A percentile compares a stretch with the other conserved stretches of the same genome.
These are phyloP conservation scores for Caenorhabditis brenneri DNA, from an alignment of 1,140 invertebrate genomes.

Conservation along the genomic window DNA sequence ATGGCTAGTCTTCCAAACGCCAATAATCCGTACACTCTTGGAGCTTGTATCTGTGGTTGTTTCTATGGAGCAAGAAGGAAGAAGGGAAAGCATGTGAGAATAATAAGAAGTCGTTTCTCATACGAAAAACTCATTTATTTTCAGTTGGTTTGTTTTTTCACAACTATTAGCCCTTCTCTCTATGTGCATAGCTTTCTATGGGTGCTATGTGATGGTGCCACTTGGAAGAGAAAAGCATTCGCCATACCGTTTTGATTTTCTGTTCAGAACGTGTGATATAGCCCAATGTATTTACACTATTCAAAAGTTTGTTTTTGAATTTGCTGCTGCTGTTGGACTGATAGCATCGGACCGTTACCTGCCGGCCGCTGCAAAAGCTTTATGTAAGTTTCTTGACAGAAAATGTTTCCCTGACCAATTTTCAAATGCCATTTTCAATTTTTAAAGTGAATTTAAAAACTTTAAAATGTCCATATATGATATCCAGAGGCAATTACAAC, in stretches of 20 bases:
- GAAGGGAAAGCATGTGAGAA: conserved; percentile 49
- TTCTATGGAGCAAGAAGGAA: conserved; percentile 61
- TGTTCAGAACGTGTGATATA: conserved; percentile 66
- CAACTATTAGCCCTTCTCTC: conserved; percentile 66
- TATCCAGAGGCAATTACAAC: too few species aligned
- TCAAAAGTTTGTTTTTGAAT: conserved; percentile 67
- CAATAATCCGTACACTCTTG: conserved; percentile 61
- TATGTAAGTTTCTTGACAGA: too few species aligned
- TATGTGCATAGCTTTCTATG: conserved; percentile 67
- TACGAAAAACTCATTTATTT: neutral
- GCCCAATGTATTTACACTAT: conserved; percentile 58
- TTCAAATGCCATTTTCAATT: too few species aligned
- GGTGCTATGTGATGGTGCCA: conserved; percentile 66
- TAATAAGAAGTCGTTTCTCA: too few species aligned
- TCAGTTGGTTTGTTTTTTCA: conserved; percentile 65
- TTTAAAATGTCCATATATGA: neutral
- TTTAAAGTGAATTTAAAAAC: too few species aligned
- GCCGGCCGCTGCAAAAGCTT: conserved; percentile 62
- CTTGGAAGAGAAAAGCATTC: conserved; percentile 62
- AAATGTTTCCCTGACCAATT: too few species aligned
- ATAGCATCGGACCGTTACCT: conserved; percentile 55
- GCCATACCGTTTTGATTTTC: conserved; percentile 57
- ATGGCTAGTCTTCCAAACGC: conserved; percentile 68
- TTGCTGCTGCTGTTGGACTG: conserved; percentile 61
- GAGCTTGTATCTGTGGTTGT: conserved; percentile 66